Base-by-base conservation (phyloP, 2,113 vertebrate species). In the Cricetomys ansorgei region DNA sequence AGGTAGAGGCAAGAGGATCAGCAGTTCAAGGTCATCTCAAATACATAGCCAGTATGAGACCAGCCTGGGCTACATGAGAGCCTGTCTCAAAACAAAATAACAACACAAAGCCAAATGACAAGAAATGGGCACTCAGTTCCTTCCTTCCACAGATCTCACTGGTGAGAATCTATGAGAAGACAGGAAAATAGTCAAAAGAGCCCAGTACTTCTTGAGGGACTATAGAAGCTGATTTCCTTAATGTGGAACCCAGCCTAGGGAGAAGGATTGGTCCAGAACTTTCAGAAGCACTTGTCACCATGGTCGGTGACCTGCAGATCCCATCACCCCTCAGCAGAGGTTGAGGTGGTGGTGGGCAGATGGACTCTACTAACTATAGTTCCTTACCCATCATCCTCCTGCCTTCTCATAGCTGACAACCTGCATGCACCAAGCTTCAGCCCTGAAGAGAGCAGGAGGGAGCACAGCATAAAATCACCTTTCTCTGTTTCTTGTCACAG, bases 401-500 rank as follows among this genome's bases (percentile, higher is more conserved):
- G n/a, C 40, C 59, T 34, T 43, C 29, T 15, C 34, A 87, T 8
- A 48, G 83, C 27, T 29, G 21, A 31, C 15, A 27, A 59, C 27
- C 40, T 50, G 31, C 4, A 7, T 19, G 7, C 40, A 25, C 29
- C 72, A 67, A 64, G 43, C 31, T 45, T 53, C 43, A 7, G 40
- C 23, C 73, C 43, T 23, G 9, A 27, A 50, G 67, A 57, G 31
- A 12, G 21, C 45, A n/a, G 45, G 31, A 50, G 34, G 16, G 55
- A 12, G 1, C 72, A 6, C 2, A n/a, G 45, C 31, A 7, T 19
- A 25, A 53, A 31, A 27, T 21, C 62, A 40, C 70, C 53, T 31
- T 34, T 45, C n/a, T 50, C 3, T 7, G 6, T 16, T 37, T n/a
- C 34, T 27, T 1, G 5, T 3, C 67, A 31, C 0, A 7, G 67